phyloP scores from a whole-genome alignment of 2,888 invertebrate genomes.

The Neoscelio sp. region DNA sequence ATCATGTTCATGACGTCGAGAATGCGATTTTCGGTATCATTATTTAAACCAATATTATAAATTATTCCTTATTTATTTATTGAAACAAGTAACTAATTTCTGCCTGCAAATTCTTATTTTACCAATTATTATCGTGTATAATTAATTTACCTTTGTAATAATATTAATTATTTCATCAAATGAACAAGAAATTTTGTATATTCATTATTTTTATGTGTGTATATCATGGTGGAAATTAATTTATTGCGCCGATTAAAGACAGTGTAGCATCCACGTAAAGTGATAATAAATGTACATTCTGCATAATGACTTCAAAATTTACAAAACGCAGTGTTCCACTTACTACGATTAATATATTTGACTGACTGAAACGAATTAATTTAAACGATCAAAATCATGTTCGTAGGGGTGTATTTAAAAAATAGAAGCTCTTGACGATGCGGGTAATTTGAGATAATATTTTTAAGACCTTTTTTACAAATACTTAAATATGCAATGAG shows the following conservation, averaged over 20 bases:
- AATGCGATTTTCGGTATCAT: constrained; percentile 45
- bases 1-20: constrained; percentile 55
- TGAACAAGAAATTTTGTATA: constrained; percentile 27
- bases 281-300: constrained; percentile 4
- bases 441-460: constrained; percentile 63
- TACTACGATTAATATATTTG: constrained; percentile 49
- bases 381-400: constrained; percentile 50
- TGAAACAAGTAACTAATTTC: constrained; percentile 20
- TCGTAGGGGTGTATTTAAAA: constrained; percentile 58
- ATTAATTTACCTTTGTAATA: not conserved
- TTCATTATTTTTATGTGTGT: constrained; percentile 24
- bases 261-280: constrained; percentile 1
- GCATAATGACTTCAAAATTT: constrained; percentile 34
- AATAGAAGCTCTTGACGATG: constrained; percentile 54
- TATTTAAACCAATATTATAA: constrained; percentile 33
- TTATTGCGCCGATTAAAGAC: constrained; percentile 53
- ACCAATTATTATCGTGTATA: not conserved
- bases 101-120: no score
- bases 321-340: constrained; percentile 36
- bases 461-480: constrained; percentile 61
- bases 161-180: constrained; percentile 15
- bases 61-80: constrained; percentile 33
- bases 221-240: constrained; percentile 66
- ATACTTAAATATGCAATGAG: constrained; percentile 49
- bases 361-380: constrained; percentile 54